These are phyloP conservation scores for Littorina saxatilis DNA, from an alignment of 1,140 invertebrate genomes.

Conservation along the genomic window DNA sequence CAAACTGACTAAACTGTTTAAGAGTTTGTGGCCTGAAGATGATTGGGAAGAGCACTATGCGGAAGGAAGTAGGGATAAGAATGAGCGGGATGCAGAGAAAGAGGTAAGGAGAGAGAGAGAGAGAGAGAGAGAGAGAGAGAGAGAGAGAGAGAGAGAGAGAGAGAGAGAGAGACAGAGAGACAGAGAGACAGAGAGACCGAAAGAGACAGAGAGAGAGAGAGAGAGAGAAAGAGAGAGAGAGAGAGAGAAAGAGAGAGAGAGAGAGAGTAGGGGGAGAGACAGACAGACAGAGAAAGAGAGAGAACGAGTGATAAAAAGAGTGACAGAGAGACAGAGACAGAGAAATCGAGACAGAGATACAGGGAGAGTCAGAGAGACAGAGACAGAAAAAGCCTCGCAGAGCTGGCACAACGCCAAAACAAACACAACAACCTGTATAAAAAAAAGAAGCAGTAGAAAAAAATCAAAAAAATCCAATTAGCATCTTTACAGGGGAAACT, in stretches of 20 bases:
- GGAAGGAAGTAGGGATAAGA: neutral
- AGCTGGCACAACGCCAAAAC: too few relatives aligned
- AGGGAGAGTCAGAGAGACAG: too few relatives aligned
- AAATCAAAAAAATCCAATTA: too few relatives aligned
- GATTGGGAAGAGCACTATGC: neutral
- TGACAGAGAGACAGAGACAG: neutral
- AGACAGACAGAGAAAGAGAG: neutral
- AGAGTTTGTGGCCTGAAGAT: neutral
- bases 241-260: neutral
- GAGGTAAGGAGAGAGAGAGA: neutral
- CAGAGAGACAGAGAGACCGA: neutral
- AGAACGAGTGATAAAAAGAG: neutral
- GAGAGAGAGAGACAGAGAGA: conserved; percentile 4
- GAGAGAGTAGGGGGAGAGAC: neutral
- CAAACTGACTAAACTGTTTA: neutral
- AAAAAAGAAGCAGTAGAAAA: too few relatives aligned
- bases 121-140: neutral
- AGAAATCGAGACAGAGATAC: too few relatives aligned
- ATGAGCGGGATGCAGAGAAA: neutral
- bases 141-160: neutral
- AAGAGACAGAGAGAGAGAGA: neutral
- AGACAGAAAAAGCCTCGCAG: too few relatives aligned
- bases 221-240: neutral
- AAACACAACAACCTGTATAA: too few relatives aligned
- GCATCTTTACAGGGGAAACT: too few relatives aligned